Evolutionary conservation across 2,797 vertebrate species (phyloP), one percentile per base, ranked within the genome.

Genomic region (Cyclopterus lumpus): DNA sequence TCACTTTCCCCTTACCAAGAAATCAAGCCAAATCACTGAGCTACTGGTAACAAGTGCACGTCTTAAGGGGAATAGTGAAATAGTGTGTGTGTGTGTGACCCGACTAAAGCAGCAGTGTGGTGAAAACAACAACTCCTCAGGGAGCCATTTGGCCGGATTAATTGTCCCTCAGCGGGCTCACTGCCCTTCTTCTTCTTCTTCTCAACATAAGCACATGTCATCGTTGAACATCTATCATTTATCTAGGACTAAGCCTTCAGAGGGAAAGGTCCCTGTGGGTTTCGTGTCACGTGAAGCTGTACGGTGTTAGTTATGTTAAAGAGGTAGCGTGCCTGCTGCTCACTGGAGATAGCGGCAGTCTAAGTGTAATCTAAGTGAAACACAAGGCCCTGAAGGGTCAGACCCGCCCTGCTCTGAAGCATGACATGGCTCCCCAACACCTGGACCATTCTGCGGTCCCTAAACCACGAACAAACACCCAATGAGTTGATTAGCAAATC

Each of bases 351-450:
- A 84, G 8, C 24, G 48, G 1, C 65, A 32, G 34, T 24, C 51
- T 71, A n/a, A n/a, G 83, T 76, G 76, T 90, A 84, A 92, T 94
- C 92, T 85, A 3, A 0, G 61, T 55, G 54, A 70, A 73, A 78
- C 87, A 90, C 46, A 42, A 66, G 57, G n/a, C 32, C 15, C 70
- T 62, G 22, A 16, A 36, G n/a, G 24, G 2, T 10, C 14, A 36
- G 67, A 71, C 83, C 67, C 85, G 67, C 86, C 90, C 87, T 69
- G 0, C 49, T 34, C 46, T 53, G 38, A 0, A 1, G n/a, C 22
- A n/a, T 5, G 62, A 70, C 66, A 44, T 1, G 26, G 11, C 42
- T 8, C 51, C 40, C 40, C 18, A n/a, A 15, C 46, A 24, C 12
- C 58, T 55, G 12, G 22, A 46, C 40, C 2, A 49, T 1, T 42